phyloP scores from a whole-genome alignment of 2,888 invertebrate species.

The Sarcophaga caerulescens region DNA sequence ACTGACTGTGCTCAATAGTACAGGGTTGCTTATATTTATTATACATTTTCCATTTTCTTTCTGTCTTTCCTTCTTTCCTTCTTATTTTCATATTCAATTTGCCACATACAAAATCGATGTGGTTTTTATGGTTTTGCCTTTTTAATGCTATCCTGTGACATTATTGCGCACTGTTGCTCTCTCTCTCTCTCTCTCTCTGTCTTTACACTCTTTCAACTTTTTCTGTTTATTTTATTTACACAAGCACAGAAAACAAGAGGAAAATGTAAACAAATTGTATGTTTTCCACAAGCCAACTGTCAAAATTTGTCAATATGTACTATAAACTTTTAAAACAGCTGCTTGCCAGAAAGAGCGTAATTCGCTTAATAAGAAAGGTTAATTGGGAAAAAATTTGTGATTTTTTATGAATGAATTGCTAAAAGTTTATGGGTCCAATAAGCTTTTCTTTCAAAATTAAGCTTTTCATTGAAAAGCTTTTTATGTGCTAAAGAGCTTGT shows the following conservation, averaged over 20 bases:
- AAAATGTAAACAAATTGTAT: conserved; percentile 52
- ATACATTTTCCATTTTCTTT: conserved; percentile 33
- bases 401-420: neutral
- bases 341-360: neutral
- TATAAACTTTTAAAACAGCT: conserved; percentile 2
- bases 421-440: neutral
- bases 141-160: too few species aligned
- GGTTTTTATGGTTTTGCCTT: conserved; percentile 41
- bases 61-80: too few species aligned
- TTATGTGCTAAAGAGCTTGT: too few species aligned
- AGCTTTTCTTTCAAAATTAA: neutral
- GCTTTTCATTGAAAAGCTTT: neutral
- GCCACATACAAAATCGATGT: conserved; percentile 36
- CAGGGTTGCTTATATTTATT: conserved; percentile 65
- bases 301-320: conserved; percentile 31
- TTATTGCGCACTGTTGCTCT: too few species aligned
- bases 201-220: neutral
- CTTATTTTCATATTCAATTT: neutral
- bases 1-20: conserved; percentile 58
- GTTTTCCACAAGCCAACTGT: neutral
- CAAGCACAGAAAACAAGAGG: neutral
- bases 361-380: too few species aligned
- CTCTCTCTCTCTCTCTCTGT: too few species aligned
- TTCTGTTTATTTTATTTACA: conserved; percentile 3
- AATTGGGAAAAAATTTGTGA: neutral